phyloP scores from a whole-genome alignment of 2,888 invertebrate genomes.

The Cepaea hortensis region DNA sequence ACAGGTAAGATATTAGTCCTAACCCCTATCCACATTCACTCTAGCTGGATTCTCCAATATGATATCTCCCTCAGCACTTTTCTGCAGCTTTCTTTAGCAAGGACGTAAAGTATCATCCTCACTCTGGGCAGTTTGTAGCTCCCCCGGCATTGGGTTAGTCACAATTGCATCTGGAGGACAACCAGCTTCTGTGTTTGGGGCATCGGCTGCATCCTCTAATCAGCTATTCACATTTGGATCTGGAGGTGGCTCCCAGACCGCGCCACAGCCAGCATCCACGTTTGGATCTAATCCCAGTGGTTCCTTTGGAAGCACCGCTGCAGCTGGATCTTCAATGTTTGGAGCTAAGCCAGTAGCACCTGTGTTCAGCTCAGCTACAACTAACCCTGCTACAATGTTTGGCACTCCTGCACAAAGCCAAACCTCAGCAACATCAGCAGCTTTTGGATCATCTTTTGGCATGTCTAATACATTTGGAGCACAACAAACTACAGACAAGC shows the following conservation, averaged over 20 bases:
- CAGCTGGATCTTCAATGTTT: conserved; percentile 15
- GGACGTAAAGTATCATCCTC: too few relatives aligned
- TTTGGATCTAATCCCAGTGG: conserved; percentile 11
- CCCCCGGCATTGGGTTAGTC: too few relatives aligned
- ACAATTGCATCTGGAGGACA: not conserved
- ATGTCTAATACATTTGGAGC: conserved; percentile 1
- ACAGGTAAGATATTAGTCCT: too few relatives aligned
- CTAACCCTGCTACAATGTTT: conserved; percentile 9
- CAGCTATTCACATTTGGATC: conserved; percentile 22
- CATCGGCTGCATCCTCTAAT: conserved; percentile 6
- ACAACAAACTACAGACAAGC: not conserved
- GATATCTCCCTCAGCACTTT: too few relatives aligned
- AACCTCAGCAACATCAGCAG: not conserved
- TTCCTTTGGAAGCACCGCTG: conserved; percentile 22
- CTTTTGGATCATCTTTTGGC: conserved; percentile 26
- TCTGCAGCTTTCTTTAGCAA: too few relatives aligned
- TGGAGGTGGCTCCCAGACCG: not conserved
- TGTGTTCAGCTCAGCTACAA: not conserved
- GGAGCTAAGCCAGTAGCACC: conserved; percentile 18
- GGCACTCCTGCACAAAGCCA: not conserved
- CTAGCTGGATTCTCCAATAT: too few relatives aligned
- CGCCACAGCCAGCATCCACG: not conserved
- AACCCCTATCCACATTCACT: too few relatives aligned
- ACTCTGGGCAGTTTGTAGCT: too few relatives aligned
- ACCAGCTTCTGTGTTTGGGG: not conserved